A percentile compares a stretch with the other conserved stretches of the same genome.
phyloP scores from a whole-genome alignment of 1,140 invertebrate genomes.

The Amphibalanus amphitrite region DNA sequence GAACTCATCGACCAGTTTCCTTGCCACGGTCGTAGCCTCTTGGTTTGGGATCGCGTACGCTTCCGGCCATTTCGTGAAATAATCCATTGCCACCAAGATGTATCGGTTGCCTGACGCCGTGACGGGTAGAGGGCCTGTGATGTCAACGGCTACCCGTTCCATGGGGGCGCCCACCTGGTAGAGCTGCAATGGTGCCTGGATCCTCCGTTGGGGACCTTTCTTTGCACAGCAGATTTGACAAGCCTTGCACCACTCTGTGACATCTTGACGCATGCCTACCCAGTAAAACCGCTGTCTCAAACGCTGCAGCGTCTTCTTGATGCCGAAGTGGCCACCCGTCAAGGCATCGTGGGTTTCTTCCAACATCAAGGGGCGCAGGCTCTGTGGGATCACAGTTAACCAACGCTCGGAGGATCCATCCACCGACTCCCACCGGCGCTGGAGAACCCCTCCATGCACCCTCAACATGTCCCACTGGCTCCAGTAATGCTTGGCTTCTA shows the following conservation, averaged over 20 bases:
- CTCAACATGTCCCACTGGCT: neutral
- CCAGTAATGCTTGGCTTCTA: neutral
- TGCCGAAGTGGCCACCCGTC: neutral
- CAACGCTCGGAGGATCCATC: neutral
- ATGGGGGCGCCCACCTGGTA: neutral
- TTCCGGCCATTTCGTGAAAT: neutral
- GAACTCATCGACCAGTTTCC: neutral
- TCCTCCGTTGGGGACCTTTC: neutral
- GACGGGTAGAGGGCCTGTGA: neutral
- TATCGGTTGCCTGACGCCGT: neutral
- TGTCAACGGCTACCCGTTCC: slow-evolving; percentile 5
- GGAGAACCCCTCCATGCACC: neutral
- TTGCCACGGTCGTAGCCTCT: neutral
- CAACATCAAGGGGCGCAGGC: neutral
- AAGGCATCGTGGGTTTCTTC: neutral
- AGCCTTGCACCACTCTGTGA: neutral
- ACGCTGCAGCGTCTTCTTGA: neutral
- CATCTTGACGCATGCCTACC: neutral
- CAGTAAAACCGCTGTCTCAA: neutral
- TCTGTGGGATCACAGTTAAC: neutral
- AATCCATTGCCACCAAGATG: neutral
- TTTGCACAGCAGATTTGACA: neutral
- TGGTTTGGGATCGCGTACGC: neutral
- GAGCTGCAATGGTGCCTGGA: neutral
- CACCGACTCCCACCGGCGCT: neutral